phyloP scores from a whole-genome alignment of 2,888 invertebrate species.

The Sphaeridia pumilis region DNA sequence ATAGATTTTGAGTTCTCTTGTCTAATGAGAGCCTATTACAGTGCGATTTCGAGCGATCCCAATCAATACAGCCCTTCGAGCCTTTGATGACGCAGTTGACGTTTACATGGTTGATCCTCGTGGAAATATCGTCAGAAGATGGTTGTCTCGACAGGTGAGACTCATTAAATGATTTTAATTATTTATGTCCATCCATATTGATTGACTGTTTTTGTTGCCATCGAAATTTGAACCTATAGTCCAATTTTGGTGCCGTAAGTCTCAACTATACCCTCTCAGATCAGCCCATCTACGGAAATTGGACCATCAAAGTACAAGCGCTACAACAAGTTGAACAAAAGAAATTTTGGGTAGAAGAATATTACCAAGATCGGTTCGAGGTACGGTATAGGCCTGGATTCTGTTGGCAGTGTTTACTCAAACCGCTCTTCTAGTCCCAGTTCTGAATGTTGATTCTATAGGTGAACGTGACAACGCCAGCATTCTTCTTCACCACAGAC shows the following conservation, averaged over 20 bases:
- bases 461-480: slow-evolving; percentile 91
- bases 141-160: slow-evolving; percentile 78
- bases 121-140: slow-evolving; percentile 74
- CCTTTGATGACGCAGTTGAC: slow-evolving; percentile 81
- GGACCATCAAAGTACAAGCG: slow-evolving; percentile 78
- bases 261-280: slow-evolving; percentile 79
- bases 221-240: slow-evolving; percentile 42
- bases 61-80: slow-evolving; percentile 79
- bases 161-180: no score
- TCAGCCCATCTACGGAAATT: slow-evolving; percentile 83
- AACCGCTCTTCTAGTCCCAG: no score
- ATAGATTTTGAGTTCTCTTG: no score
- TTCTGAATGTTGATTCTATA: slow-evolving; percentile 36
- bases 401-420: no score
- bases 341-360: slow-evolving; percentile 80
- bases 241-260: slow-evolving; percentile 86
- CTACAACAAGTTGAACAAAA: slow-evolving; percentile 79
- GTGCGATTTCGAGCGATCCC: slow-evolving; percentile 84
- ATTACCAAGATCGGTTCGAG: slow-evolving; percentile 88
- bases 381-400: no score
- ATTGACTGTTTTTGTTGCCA: no score
- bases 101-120: slow-evolving; percentile 84
- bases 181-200: no score
- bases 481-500: slow-evolving; percentile 82
- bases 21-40: no score